phyloP scores from a whole-genome alignment of 2,113 vertebrate species.

The Varanus komodoensis region DNA sequence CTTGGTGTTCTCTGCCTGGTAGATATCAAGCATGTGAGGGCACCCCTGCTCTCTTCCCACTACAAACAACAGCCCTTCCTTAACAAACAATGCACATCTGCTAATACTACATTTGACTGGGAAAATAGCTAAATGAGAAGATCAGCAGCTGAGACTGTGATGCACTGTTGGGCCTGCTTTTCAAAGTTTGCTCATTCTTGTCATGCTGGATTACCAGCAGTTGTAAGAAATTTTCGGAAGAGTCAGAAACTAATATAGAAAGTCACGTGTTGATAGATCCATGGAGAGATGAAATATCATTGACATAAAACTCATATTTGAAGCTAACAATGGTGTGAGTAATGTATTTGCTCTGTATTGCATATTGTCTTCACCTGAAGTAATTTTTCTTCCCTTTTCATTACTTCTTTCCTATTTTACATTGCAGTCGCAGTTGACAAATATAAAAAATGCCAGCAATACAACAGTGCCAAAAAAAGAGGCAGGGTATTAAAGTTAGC shows the following conservation, averaged over 20 bases:
- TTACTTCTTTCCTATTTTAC: conserved; percentile 42
- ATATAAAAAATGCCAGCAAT: neutral
- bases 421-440: conserved; percentile 23
- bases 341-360: conserved; percentile 39
- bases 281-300: conserved; percentile 34
- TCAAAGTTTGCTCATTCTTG: conserved; percentile 27
- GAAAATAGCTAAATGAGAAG: conserved; percentile 28
- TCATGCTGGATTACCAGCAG: conserved; percentile 5
- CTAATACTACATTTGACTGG: neutral
- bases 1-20: neutral
- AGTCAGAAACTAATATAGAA: conserved; percentile 44
- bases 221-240: conserved; percentile 25
- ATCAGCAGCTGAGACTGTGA: conserved; percentile 1
- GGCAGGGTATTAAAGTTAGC: neutral
- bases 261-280: conserved; percentile 31
- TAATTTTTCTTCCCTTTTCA: conserved; percentile 42
- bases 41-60: neutral
- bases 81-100: neutral
- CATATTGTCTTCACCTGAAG: conserved; percentile 44
- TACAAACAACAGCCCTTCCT: neutral
- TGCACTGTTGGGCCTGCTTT: conserved; percentile 10
- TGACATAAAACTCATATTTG: conserved; percentile 40
- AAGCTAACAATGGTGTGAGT: conserved; percentile 20
- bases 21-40: neutral
- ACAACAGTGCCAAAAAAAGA: conserved; percentile 23